Evolutionary conservation across 2,797 vertebrate species (phyloP).

Genomic region (Tenualosa thibaudeaui): DNA sequence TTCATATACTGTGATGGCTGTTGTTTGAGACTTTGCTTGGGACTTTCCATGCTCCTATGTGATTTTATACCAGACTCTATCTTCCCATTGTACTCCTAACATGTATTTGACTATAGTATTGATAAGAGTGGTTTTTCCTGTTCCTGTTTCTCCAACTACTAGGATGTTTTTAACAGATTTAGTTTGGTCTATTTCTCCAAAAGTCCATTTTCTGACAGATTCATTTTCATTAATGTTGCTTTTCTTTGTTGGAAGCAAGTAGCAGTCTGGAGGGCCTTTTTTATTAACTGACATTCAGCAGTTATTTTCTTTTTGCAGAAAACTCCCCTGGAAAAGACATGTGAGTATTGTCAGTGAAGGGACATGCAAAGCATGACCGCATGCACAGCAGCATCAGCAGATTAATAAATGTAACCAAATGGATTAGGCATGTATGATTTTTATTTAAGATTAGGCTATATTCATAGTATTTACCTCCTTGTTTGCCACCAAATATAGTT

Average conservation of each 20-base stretch:
- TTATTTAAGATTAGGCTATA: too few relatives aligned
- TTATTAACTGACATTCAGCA: background rate
- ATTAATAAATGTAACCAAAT: too few relatives aligned
- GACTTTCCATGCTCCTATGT: background rate
- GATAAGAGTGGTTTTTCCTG: conserved; percentile 34
- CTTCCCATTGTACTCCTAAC: background rate
- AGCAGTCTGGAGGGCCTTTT: background rate
- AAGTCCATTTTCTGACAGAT: conserved; percentile 21
- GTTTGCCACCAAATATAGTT: too few relatives aligned
- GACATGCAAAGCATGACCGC: too few relatives aligned
- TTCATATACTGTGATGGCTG: conserved; percentile 6
- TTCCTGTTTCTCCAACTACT: conserved; percentile 36
- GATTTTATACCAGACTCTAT: conserved; percentile 18
- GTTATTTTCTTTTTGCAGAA: background rate
- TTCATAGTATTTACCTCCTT: too few relatives aligned
- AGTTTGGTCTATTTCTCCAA: background rate
- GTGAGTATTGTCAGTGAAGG: background rate
- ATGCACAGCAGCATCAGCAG: too few relatives aligned
- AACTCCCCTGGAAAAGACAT: background rate
- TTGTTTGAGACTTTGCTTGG: conserved; percentile 21
- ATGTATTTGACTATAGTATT: conserved; percentile 21
- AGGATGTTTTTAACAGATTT: conserved; percentile 15
- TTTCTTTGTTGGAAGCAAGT: background rate
- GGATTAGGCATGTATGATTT: too few relatives aligned
- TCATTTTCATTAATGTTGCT: background rate